Conservation (phyloP, 1,140 invertebrate species). For the Formica selysi region DNA sequence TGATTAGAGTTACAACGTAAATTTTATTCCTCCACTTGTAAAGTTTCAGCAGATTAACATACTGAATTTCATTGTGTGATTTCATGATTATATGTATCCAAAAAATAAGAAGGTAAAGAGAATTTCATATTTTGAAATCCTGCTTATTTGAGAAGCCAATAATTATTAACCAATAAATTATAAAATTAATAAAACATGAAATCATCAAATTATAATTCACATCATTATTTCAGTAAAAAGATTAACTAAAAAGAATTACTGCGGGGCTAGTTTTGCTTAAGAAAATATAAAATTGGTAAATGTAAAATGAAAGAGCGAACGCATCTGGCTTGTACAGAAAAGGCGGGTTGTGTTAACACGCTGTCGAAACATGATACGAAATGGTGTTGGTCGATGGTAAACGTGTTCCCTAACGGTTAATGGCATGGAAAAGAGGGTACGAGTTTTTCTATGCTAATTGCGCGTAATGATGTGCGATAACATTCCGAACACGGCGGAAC, state of each 20-base stretch:
- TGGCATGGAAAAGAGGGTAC: slow-evolving; percentile 62
- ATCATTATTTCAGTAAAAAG: not conserved
- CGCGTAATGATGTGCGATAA: slow-evolving; percentile 58
- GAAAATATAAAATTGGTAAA: not conserved
- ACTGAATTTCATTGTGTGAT: not conserved
- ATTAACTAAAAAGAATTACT: not conserved
- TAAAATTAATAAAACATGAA: slow-evolving; percentile 1
- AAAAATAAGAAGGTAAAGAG: slow-evolving; percentile 6
- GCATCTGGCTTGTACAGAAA: not conserved
- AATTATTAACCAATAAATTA: not conserved
- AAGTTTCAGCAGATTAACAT: not conserved
- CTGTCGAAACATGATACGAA: slow-evolving; percentile 33
- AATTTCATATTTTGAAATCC: not conserved
- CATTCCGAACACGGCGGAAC: slow-evolving; percentile 30
- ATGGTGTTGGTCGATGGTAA: not conserved
- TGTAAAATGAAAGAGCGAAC: not conserved
- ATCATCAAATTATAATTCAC: not conserved
- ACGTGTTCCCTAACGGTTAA: slow-evolving; percentile 66
- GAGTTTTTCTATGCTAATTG: slow-evolving; percentile 70
- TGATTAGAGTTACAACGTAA: not conserved
- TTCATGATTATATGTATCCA: not conserved
- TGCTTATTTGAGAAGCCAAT: not conserved
- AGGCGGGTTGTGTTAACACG: not conserved
- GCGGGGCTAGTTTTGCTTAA: not conserved
- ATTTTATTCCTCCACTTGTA: not conserved